Conservation (phyloP, 2,888 invertebrate genomes). For the Mythimna pallens region DNA sequence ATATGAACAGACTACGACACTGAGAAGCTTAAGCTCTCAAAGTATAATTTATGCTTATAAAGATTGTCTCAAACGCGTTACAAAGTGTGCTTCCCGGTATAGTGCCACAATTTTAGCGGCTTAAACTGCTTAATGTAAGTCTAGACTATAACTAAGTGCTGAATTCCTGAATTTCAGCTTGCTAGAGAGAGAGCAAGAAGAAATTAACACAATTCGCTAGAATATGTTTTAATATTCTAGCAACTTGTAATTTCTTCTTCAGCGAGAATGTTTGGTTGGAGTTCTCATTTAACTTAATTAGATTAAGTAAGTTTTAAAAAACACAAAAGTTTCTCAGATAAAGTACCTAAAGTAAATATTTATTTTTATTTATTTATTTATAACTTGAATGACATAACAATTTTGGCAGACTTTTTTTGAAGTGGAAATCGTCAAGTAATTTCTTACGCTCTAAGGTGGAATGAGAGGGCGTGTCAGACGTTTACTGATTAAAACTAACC, state of each 20-base stretch:
- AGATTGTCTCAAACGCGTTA: constrained; percentile 41
- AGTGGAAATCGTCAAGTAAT: too few species aligned
- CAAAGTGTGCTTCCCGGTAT: constrained; percentile 37
- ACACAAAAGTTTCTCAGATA: not conserved
- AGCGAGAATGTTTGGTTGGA: not conserved
- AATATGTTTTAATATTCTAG: constrained; percentile 25
- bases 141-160: constrained; percentile 26
- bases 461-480: too few species aligned
- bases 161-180: constrained; percentile 34
- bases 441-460: too few species aligned
- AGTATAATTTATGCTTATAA: constrained; percentile 51
- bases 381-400: not conserved
- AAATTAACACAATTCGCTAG: too few species aligned
- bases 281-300: not conserved
- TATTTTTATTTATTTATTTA: not conserved
- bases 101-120: constrained; percentile 38
- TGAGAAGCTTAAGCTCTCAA: constrained; percentile 31
- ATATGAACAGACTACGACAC: constrained; percentile 36
- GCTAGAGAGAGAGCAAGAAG: constrained; percentile 7
- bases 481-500: too few species aligned
- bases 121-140: constrained; percentile 40
- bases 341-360: not conserved
- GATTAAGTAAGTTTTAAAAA: not conserved
- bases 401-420: too few species aligned
- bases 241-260: constrained; percentile 1